A percentile compares a stretch with the other conserved stretches of the same genome.
phyloP scores from a whole-genome alignment of 2,113 vertebrate species.

The Brevimyrus niger region DNA sequence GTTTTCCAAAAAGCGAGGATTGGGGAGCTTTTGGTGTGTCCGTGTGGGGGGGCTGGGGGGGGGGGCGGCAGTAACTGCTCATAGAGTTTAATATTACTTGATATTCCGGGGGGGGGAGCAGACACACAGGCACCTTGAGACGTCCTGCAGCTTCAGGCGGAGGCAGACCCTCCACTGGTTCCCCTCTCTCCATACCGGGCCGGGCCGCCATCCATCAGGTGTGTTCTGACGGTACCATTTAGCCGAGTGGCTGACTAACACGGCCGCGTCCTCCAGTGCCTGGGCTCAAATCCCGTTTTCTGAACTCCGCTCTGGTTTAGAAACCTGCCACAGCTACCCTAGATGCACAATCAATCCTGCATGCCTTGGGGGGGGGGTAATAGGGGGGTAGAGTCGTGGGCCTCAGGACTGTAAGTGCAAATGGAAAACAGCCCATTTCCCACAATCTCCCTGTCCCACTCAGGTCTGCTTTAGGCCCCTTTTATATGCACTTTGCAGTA shows the following conservation, averaged over 20 bases:
- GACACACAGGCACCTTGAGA: background rate
- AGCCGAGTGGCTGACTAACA: background rate
- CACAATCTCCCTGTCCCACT: background rate
- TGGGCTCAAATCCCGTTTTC: background rate
- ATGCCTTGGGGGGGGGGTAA: background rate
- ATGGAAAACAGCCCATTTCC: background rate
- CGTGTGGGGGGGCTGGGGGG: background rate
- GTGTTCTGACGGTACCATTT: background rate
- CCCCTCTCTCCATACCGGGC: background rate
- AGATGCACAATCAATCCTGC: background rate
- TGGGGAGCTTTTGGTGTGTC: background rate
- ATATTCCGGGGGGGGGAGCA: background rate
- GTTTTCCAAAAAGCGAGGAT: background rate
- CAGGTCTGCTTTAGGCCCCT: background rate
- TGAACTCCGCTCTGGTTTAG: background rate
- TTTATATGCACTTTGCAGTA: background rate
- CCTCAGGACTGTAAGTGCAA: background rate
- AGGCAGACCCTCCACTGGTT: background rate
- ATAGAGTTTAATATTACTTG: background rate
- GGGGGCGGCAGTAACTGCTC: background rate
- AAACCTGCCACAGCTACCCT: background rate
- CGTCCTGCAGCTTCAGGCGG: no score
- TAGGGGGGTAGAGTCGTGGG: background rate
- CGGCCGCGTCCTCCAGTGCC: background rate
- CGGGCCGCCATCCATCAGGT: background rate